These are phyloP conservation scores for Brachypalpus laphriformis DNA, from an alignment of 2,888 invertebrate genomes.

Conservation along the genomic window DNA sequence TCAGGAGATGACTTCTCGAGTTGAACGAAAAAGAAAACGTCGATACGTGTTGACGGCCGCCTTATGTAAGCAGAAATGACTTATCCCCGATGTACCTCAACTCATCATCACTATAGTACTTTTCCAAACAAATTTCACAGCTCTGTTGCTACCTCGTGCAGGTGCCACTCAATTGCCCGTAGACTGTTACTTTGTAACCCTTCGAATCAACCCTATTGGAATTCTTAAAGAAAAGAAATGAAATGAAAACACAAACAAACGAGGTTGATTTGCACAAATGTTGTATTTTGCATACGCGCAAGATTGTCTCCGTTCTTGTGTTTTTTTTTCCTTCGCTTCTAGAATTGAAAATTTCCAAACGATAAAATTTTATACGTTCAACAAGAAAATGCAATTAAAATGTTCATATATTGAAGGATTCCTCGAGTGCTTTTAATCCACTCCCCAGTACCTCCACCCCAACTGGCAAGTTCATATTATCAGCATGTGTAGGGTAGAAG, in stretches of 20 bases:
- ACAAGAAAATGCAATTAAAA: conserved; percentile 75
- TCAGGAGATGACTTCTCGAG: too few species aligned
- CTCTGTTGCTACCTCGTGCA: too few species aligned
- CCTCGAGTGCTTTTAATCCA: conserved; percentile 74
- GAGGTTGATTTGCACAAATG: conserved; percentile 38
- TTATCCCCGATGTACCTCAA: too few species aligned
- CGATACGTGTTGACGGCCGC: too few species aligned
- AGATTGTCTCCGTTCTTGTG: conserved; percentile 44
- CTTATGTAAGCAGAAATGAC: too few species aligned
- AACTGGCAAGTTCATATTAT: conserved; percentile 4
- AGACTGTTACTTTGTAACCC: too few species aligned
- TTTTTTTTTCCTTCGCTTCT: conserved; percentile 24
- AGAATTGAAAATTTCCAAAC: conserved; percentile 81
- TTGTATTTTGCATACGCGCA: conserved; percentile 40
- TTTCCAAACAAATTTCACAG: too few species aligned
- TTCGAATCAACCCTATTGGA: background rate
- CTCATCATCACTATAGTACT: too few species aligned
- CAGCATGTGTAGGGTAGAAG: conserved; percentile 15
- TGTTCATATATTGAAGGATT: conserved; percentile 75
- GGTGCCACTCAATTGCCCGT: too few species aligned
- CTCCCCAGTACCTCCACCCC: conserved; percentile 31
- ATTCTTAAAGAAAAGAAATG: background rate
- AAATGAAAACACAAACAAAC: conserved; percentile 29
- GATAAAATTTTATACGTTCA: conserved; percentile 80
- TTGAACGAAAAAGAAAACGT: too few species aligned